Percentiles rank a stretch among this genome's conserved stretches.
These are phyloP conservation scores for Gracilinanus agilis DNA, from an alignment of 2,113 vertebrate species.

Conservation along the genomic window DNA sequence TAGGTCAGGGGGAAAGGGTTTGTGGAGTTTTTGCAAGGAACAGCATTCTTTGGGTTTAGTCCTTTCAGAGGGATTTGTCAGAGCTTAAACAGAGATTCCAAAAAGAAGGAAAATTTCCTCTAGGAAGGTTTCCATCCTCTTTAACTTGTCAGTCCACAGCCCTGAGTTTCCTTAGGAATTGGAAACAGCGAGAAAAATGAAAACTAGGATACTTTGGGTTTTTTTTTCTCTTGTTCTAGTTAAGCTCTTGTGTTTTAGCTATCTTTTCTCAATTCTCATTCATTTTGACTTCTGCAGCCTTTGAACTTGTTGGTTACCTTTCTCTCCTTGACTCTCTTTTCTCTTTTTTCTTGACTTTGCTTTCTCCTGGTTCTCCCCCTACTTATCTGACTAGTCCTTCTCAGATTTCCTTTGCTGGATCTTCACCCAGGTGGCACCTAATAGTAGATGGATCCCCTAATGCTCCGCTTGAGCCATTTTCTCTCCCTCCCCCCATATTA, in stretches of 20 bases:
- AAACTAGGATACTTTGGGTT: not conserved
- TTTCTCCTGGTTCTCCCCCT: not conserved
- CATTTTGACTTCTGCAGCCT: not conserved
- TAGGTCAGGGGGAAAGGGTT: not conserved
- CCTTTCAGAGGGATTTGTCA: not conserved
- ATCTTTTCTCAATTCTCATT: not conserved
- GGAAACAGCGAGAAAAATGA: not conserved
- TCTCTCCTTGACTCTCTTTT: not conserved
- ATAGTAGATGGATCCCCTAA: not conserved
- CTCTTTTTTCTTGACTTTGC: too few relatives aligned
- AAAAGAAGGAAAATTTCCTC: not conserved
- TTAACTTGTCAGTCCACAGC: conserved; percentile 22
- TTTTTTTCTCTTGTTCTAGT: not conserved
- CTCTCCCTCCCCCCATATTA: not conserved
- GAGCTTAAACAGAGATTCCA: not conserved
- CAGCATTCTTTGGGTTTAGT: not conserved
- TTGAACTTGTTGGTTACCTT: not conserved
- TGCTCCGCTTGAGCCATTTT: not conserved
- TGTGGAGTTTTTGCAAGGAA: not conserved
- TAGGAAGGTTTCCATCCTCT: not conserved
- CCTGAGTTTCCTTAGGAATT: conserved; percentile 31
- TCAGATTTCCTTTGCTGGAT: not conserved
- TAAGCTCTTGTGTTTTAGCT: not conserved
- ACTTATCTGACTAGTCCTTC: not conserved
- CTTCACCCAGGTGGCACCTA: not conserved